These are phyloP conservation scores for Sepiola atlantica DNA, from an alignment of 2,888 invertebrate genomes.

Conservation along the genomic window DNA sequence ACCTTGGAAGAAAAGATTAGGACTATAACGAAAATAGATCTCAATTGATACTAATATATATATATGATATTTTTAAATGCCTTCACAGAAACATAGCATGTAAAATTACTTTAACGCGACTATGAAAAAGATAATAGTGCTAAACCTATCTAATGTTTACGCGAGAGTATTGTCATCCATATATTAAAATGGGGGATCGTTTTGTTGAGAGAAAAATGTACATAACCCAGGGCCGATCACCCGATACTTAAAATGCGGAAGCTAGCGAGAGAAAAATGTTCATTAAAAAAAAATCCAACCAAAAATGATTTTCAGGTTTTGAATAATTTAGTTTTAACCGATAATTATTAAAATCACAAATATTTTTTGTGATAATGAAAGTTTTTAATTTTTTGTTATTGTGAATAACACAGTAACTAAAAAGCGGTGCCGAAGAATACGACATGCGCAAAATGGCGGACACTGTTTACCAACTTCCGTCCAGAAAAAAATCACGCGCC, in stretches of 20 bases:
- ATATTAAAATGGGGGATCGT: slow-evolving; percentile 2
- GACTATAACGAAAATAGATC: neutral
- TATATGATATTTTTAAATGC: neutral
- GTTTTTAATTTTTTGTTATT: slow-evolving; percentile 8
- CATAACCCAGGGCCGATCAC: slow-evolving; percentile 37
- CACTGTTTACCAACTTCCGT: slow-evolving; percentile 59
- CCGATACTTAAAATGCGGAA: slow-evolving; percentile 35
- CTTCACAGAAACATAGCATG: neutral
- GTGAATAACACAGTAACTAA: slow-evolving; percentile 32
- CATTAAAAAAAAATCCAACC: neutral
- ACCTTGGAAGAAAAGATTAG: neutral
- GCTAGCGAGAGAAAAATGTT: slow-evolving; percentile 35
- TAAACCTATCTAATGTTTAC: neutral
- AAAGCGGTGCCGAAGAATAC: slow-evolving; percentile 48
- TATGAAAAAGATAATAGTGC: neutral
- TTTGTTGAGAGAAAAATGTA: neutral
- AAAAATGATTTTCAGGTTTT: neutral
- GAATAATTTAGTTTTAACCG: neutral
- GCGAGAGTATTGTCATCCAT: neutral
- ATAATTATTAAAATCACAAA: slow-evolving; percentile 33
- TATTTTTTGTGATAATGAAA: neutral
- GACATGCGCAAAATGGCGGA: slow-evolving; percentile 65
- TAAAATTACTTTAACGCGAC: neutral
- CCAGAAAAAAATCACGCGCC: slow-evolving; percentile 42
- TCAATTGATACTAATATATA: neutral